A percentile compares a stretch with the other conserved stretches of the same genome.
phyloP scores from a whole-genome alignment of 2,113 vertebrate genomes.

The Leucosticte australis region DNA sequence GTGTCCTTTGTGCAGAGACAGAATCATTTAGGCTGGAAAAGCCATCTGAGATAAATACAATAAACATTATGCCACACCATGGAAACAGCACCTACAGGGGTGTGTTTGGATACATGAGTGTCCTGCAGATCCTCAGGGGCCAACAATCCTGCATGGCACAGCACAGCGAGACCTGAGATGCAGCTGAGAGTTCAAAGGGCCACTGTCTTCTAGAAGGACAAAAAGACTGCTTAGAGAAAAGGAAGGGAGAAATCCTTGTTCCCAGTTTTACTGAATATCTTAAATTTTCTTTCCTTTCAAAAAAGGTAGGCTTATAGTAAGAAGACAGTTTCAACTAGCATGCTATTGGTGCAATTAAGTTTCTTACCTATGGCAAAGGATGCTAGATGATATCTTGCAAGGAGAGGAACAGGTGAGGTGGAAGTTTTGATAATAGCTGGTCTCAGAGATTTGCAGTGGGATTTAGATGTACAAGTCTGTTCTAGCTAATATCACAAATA shows the following conservation, averaged over 20 bases:
- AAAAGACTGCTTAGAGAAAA: background rate
- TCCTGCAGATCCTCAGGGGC: background rate
- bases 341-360: background rate
- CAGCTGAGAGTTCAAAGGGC: background rate
- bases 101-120: background rate
- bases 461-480: background rate
- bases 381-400: background rate
- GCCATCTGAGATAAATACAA: background rate
- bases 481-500: background rate
- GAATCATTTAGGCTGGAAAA: background rate
- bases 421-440: background rate
- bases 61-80: accelerated
- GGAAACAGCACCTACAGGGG: accelerated
- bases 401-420: background rate
- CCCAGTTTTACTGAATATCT: background rate
- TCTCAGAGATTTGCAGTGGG: background rate
- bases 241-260: background rate
- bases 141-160: background rate
- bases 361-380: background rate
- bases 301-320: background rate
- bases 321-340: background rate
- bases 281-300: background rate
- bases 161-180: no score
- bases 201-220: background rate
- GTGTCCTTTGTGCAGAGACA: background rate